Base-by-base conservation (phyloP, 2,113 vertebrate genomes). In the Hippocampus zosterae region DNA sequence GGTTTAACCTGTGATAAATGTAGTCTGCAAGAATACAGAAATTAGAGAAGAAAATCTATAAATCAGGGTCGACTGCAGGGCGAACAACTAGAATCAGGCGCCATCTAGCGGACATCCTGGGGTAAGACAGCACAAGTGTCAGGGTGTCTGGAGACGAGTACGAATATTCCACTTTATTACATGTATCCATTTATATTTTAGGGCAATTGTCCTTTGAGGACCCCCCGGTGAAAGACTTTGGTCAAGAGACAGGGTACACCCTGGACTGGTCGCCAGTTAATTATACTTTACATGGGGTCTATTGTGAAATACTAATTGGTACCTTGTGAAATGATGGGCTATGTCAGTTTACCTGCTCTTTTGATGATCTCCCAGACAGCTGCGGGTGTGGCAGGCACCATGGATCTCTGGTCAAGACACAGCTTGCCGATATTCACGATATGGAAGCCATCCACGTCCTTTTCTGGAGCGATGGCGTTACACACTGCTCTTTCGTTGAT, bases 371-470 rank as follows among this genome's bases (percentile, higher is more conserved):
- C 96, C 96, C 96, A 98, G 8, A 97, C 94, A 0, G 95, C 95
- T 57, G 93, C 92, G 37, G 95, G 94, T 1, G 96, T 96, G 46
- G 96, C 95, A 48, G 95, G 95, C 69, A 98, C 89, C 65, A 97
- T 73, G 2, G 95, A 93, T 52, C 91, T 91, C 86, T 96, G 95
- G 74, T 95, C 95, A 4, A 98, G 92, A 78, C 96, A 96, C 74
- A 98, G 86, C 44, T 94, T 95, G 23, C 96, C 96, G 0, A 96
- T 85, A 27, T 95, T 98, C 68, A 96, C 83, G 63, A 96, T 91
- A 9, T 98, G 95, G 82, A 97, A 98, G 1, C 96, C 96, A 65
- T 98, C 96, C 5, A 98, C 95, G 2, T 98, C 96, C 84, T 97
- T 98, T 52, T 94, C 94, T 15, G 95, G 96, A 33, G 93, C 81